Evolutionary conservation across 1,140 invertebrate genomes (phyloP), one percentile per base, ranked within the genome.

Genomic region (Cydia splendana): DNA sequence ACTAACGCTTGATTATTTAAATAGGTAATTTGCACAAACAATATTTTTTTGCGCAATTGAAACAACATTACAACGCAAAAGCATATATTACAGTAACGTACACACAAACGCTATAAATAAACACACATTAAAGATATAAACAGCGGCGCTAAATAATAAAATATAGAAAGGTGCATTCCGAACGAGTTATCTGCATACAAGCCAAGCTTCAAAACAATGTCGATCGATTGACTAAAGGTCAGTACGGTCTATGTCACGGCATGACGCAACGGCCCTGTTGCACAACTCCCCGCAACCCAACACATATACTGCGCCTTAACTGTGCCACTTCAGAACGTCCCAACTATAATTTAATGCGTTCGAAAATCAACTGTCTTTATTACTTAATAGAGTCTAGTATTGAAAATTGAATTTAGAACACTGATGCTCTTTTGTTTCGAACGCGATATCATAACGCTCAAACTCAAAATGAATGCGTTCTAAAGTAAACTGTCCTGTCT

Each of bases 211-310:
- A 53, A 87, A 92, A 71, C 65, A 69, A 38, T 69, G 67, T 89
- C 87, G 89, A 90, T 91, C 77, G 77, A 67, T 75, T 77, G 78
- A 45, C 82, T 86, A 89, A 91, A 92, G 91, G 91, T 92, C 89
- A 90, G 85, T 88, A 85, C 65, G 65, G 67, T 71, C 74, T 75
- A 51, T 78, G 80, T 78, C 81, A 82, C 83, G 77, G 82, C 85
- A 85, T 92, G 88, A 92, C 91, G 89, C 88, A 92, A 91, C 86
- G 78, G 80, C 80, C 83, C 82, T 86, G 77, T 92, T 92, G 88
- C 91, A 88, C 89, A 92, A 92, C 82, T 76, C 65, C 73, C 81
- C 87, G 87, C 90, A 90, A 91, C 51, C 38, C 38, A 65, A 18
- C 28, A 28, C n/a, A 65, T 79, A 76, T 77, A 82, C 74, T 77